Evolutionary conservation across 1,140 invertebrate genomes (phyloP).

Genomic region (Drosophila trapezifrons): DNA sequence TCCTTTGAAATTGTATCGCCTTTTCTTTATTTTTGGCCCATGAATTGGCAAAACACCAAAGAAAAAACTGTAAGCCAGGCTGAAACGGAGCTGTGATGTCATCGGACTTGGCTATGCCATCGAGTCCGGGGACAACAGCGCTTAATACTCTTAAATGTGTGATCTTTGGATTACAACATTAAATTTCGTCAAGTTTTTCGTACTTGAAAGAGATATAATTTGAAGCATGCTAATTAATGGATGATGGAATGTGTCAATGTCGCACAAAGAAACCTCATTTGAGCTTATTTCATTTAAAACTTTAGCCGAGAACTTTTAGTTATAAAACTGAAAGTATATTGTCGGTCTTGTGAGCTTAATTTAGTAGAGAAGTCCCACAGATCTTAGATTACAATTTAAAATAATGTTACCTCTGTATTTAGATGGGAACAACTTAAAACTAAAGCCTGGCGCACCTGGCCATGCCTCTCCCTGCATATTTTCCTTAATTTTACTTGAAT

Average conservation of each 20-base stretch:
- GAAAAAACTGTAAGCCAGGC: neutral
- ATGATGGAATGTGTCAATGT: neutral
- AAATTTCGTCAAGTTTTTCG: neutral
- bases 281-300: neutral
- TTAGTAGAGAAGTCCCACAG: too few relatives aligned
- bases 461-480: neutral
- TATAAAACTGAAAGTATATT: too few relatives aligned
- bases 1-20: slow-evolving; percentile 21
- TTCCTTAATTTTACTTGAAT: neutral
- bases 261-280: neutral
- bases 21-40: slow-evolving; percentile 23
- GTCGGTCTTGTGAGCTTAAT: too few relatives aligned
- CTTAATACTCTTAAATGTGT: slow-evolving; percentile 22
- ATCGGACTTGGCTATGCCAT: slow-evolving; percentile 6
- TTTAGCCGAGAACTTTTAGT: too few relatives aligned
- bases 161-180: slow-evolving; percentile 23
- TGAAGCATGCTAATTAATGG: neutral
- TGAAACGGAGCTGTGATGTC: slow-evolving; percentile 16
- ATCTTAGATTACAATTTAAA: too few relatives aligned
- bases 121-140: neutral
- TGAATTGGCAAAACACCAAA: slow-evolving; percentile 19
- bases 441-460: too few relatives aligned
- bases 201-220: neutral
- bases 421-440: neutral
- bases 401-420: too few relatives aligned